phyloP scores from a whole-genome alignment of 2,888 invertebrate species.

The Branchipolynoe longqiensis region DNA sequence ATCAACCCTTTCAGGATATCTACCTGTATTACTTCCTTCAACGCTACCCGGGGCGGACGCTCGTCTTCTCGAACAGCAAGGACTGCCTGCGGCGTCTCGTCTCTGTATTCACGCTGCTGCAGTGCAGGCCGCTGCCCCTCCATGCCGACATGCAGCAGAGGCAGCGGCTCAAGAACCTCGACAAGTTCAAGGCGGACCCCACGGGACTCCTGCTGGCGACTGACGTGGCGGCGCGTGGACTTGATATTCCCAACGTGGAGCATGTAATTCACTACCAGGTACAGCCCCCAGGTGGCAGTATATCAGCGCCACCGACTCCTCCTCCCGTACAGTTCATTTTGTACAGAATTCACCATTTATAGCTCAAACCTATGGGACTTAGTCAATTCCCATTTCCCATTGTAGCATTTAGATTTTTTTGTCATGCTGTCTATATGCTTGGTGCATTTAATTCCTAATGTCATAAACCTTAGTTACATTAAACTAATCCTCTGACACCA shows the following conservation, averaged over 20 bases:
- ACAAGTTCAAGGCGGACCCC: conserved; percentile 85
- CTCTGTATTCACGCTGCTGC: conserved; percentile 82
- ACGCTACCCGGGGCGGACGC: conserved; percentile 94
- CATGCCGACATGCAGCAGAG: conserved; percentile 93
- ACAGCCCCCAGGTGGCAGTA: conserved; percentile 86
- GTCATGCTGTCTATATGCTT: no score
- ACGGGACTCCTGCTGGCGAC: conserved; percentile 89
- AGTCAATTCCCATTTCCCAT: no score
- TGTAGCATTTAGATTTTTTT: no score
- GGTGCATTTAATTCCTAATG: no score
- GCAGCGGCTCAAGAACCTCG: conserved; percentile 95
- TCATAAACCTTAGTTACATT: no score
- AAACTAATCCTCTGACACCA: no score
- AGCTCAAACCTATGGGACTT: no score
- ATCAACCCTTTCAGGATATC: conserved; percentile 89
- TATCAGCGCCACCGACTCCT: no score
- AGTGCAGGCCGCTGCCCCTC: conserved; percentile 83
- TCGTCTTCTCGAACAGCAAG: conserved; percentile 92
- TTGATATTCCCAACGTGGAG: conserved; percentile 95
- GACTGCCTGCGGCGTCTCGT: conserved; percentile 92
- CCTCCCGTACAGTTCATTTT: no score
- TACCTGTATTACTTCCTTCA: conserved; percentile 92
- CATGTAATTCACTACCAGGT: conserved; percentile 99
- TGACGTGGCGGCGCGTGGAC: conserved; percentile 97
- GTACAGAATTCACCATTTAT: no score